These are phyloP conservation scores for Hapalemur alaotrensis DNA, from an alignment of 2,797 vertebrate genomes.

Conservation along the genomic window DNA sequence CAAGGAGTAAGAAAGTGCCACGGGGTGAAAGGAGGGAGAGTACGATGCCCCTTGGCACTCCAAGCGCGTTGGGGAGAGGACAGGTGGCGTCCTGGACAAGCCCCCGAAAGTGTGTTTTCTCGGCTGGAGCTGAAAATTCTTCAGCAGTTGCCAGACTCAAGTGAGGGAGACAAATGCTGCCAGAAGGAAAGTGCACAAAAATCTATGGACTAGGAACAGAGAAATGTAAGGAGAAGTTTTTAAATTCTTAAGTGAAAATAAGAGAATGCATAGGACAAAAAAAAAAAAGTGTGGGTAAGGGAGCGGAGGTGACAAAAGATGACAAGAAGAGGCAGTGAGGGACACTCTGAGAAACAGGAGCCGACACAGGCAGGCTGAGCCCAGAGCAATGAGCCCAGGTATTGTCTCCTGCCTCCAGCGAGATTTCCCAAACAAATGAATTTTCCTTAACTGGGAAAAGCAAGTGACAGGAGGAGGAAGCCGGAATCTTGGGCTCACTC, in stretches of 20 bases:
- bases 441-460: background rate
- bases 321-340: background rate
- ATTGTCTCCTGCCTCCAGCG: background rate
- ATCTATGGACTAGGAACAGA: background rate
- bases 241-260: background rate
- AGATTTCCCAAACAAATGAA: background rate
- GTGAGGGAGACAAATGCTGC: background rate
- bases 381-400: background rate
- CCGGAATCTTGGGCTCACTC: background rate
- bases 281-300: background rate
- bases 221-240: background rate
- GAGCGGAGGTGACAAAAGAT: background rate
- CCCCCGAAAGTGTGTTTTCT: background rate
- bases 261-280: background rate
- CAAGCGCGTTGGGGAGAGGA: background rate
- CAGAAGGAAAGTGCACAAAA: background rate
- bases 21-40: background rate
- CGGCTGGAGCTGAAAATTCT: background rate
- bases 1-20: background rate
- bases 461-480: background rate
- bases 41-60: fast-evolving
- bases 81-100: background rate
- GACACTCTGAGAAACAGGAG: background rate
- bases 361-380: background rate
- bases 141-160: background rate